These are phyloP conservation scores for Tolmerus cingulatus DNA, from an alignment of 2,888 invertebrate species.

Conservation along the genomic window DNA sequence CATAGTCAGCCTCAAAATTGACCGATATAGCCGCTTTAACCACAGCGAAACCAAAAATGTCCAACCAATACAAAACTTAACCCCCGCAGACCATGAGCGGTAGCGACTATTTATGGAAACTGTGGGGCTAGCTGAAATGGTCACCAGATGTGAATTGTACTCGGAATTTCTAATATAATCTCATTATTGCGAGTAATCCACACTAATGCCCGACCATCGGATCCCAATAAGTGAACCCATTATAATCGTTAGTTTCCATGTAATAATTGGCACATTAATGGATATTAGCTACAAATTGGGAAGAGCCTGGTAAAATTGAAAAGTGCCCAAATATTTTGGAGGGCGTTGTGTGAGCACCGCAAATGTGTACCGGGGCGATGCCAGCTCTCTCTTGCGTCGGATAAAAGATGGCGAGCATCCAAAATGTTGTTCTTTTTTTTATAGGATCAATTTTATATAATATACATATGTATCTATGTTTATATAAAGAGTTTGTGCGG, in stretches of 20 bases:
- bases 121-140: neutral
- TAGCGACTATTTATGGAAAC: neutral
- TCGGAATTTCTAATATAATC: conserved; percentile 27
- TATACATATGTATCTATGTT: neutral
- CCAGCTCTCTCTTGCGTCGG: neutral
- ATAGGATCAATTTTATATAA: neutral
- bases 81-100: neutral
- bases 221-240: neutral
- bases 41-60: neutral
- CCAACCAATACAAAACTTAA: neutral
- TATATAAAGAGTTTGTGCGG: neutral
- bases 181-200: conserved; percentile 18
- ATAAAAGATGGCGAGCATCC: neutral
- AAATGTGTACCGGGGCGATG: neutral
- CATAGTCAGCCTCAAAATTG: neutral
- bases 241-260: conserved; percentile 23
- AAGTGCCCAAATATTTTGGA: conserved; percentile 1
- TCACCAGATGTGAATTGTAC: conserved; percentile 30
- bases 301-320: conserved; percentile 21
- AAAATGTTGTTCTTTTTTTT: neutral
- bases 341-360: neutral
- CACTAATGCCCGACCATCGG: conserved; percentile 3
- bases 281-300: conserved; percentile 37
- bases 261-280: conserved; percentile 41
- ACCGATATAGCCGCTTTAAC: neutral